A percentile compares a stretch with the other conserved stretches of the same genome.
Evolutionary conservation across 2,888 invertebrate species (phyloP).

Genomic region (Argynnis bischoffii): DNA sequence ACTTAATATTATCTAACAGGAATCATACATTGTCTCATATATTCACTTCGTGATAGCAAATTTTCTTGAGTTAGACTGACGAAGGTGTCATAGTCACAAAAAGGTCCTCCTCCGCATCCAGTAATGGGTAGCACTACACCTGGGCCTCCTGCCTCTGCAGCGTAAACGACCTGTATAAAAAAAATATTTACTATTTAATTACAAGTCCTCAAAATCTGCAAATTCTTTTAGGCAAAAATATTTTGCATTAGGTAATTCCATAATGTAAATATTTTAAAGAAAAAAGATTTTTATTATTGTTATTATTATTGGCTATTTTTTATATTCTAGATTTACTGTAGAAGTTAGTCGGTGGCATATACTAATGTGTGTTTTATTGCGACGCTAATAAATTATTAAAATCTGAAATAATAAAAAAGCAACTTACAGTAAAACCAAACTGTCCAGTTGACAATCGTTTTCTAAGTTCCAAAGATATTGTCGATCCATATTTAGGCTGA

Average conservation of each 20-base stretch:
- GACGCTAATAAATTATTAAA: not conserved
- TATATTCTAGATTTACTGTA: too few species aligned
- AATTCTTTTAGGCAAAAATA: too few species aligned
- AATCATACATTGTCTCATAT: conserved; percentile 40
- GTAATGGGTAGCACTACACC: conserved; percentile 63
- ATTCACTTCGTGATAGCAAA: conserved; percentile 53
- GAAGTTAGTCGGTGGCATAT: too few species aligned
- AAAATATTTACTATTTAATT: conserved; percentile 8
- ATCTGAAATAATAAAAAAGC: not conserved
- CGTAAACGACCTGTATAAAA: conserved; percentile 71
- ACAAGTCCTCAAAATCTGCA: not conserved
- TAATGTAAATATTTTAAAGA: too few species aligned
- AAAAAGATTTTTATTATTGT: too few species aligned
- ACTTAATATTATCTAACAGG: conserved; percentile 13
- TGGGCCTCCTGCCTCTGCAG: conserved; percentile 64
- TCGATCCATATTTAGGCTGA: conserved; percentile 81
- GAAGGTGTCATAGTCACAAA: conserved; percentile 79
- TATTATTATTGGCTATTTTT: too few species aligned
- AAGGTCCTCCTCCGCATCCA: conserved; percentile 64
- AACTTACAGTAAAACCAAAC: conserved; percentile 73
- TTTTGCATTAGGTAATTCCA: too few species aligned
- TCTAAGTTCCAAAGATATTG: conserved; percentile 80
- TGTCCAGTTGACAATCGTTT: conserved; percentile 49
- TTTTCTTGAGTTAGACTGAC: conserved; percentile 59
- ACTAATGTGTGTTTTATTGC: too few species aligned